phyloP scores from a whole-genome alignment of 2,797 vertebrate species.

The Masticophis lateralis region DNA sequence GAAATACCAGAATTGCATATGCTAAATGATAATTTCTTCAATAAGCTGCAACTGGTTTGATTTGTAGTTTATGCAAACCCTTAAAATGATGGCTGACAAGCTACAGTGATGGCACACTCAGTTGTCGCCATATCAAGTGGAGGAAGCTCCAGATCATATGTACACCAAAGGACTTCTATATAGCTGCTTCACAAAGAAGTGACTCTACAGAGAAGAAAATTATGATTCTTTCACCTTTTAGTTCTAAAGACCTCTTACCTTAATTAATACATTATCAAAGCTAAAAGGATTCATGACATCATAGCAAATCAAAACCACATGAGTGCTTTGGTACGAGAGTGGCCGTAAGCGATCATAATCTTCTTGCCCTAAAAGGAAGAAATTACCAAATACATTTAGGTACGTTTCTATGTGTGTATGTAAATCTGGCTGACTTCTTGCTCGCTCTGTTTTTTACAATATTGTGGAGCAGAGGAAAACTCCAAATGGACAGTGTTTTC shows the following conservation, averaged over 20 bases:
- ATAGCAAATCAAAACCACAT: slow-evolving; percentile 89
- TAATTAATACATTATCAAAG: slow-evolving; percentile 90
- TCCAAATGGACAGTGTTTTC: not conserved
- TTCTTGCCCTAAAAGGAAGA: slow-evolving; percentile 84
- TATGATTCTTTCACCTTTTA: not conserved
- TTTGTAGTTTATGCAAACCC: not conserved
- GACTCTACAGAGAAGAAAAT: not conserved
- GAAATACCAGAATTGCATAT: not conserved
- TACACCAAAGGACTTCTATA: not conserved
- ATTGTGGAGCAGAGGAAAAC: not conserved
- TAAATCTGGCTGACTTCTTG: not conserved
- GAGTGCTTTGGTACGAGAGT: slow-evolving; percentile 90
- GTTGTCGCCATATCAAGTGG: not conserved
- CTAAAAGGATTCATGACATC: slow-evolving; percentile 96
- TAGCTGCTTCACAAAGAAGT: not conserved
- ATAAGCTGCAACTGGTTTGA: not conserved
- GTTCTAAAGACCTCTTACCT: slow-evolving; percentile 74
- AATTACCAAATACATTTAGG: not conserved
- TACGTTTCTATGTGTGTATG: not conserved
- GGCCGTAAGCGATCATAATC: slow-evolving; percentile 94
- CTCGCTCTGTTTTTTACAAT: not conserved
- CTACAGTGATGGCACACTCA: not conserved
- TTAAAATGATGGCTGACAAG: not conserved
- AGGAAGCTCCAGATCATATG: not conserved
- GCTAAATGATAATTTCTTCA: not conserved